These are phyloP conservation scores for Trachelus tabidus DNA, from an alignment of 2,888 invertebrate genomes.

Conservation along the genomic window DNA sequence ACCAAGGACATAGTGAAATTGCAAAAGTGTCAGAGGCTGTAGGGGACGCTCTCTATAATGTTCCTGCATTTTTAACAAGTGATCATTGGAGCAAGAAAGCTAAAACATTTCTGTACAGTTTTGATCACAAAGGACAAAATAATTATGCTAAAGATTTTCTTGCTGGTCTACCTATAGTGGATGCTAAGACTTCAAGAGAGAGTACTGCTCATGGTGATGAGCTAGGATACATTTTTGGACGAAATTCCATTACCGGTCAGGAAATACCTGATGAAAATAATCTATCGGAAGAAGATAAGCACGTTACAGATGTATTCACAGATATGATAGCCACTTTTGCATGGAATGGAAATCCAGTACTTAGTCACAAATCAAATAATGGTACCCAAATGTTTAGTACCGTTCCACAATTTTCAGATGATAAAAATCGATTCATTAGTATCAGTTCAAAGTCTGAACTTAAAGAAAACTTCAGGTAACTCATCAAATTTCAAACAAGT, in stretches of 20 bases:
- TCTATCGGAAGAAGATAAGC: constrained; percentile 69
- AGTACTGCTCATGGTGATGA: constrained; percentile 48
- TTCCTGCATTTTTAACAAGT: constrained; percentile 79
- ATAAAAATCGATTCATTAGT: constrained; percentile 69
- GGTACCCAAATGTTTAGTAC: constrained; percentile 29
- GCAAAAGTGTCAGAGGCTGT: constrained; percentile 73
- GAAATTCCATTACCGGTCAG: constrained; percentile 43
- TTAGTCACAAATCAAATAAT: constrained; percentile 51
- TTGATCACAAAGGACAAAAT: constrained; percentile 76
- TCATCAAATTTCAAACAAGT: background rate
- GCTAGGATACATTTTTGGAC: constrained; percentile 47
- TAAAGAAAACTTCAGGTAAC: constrained; percentile 58
- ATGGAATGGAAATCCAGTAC: constrained; percentile 65
- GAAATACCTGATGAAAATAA: constrained; percentile 42
- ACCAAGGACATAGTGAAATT: constrained; percentile 63
- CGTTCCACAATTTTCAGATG: constrained; percentile 40
- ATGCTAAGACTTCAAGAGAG: constrained; percentile 53
- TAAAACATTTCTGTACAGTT: constrained; percentile 79
- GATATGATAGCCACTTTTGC: constrained; percentile 77
- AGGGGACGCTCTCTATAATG: constrained; percentile 80
- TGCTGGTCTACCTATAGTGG: constrained; percentile 75
- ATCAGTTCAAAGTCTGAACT: constrained; percentile 67
- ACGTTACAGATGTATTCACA: constrained; percentile 76
- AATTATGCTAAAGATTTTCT: constrained; percentile 75
- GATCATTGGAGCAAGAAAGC: constrained; percentile 76